phyloP scores from a whole-genome alignment of 2,888 invertebrate genomes.

The Micoletzkya japonica region DNA sequence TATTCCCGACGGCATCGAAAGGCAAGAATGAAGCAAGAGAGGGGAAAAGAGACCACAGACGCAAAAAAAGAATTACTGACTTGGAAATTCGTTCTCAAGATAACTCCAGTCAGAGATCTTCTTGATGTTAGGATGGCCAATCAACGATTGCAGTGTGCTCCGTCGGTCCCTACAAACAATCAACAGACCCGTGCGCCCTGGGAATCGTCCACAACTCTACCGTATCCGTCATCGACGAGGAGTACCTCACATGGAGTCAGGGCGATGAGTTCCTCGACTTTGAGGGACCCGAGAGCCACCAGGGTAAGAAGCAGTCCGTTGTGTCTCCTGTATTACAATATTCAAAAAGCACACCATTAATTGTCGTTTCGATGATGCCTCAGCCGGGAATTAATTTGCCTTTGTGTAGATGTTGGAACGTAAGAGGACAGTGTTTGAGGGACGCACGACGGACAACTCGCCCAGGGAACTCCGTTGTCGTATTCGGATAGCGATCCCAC shows the following conservation, averaged over 20 bases:
- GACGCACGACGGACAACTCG: conserved; percentile 51
- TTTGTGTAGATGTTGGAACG: not conserved
- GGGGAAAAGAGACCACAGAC: not conserved
- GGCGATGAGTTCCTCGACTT: conserved; percentile 56
- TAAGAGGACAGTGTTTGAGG: conserved; percentile 34
- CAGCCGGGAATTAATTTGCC: not conserved
- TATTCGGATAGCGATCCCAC: conserved; percentile 58
- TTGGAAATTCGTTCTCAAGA: not conserved
- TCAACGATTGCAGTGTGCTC: conserved; percentile 59
- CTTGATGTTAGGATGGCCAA: not conserved
- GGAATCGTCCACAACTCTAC: conserved; percentile 53
- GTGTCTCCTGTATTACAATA: too few relatives aligned
- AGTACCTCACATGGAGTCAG: conserved; percentile 55
- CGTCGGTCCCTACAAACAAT: conserved; percentile 56
- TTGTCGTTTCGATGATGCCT: not conserved
- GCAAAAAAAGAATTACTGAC: not conserved
- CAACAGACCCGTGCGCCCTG: conserved; percentile 51
- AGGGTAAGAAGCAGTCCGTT: conserved; percentile 38
- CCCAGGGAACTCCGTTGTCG: conserved; percentile 55
- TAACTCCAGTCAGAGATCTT: not conserved
- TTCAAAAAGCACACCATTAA: too few relatives aligned
- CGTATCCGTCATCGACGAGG: conserved; percentile 44
- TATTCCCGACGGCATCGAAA: not conserved
- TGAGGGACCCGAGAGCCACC: conserved; percentile 53
- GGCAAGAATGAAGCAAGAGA: not conserved